phyloP scores from a whole-genome alignment of 2,888 invertebrate species.

The Drosophila maculinotata region DNA sequence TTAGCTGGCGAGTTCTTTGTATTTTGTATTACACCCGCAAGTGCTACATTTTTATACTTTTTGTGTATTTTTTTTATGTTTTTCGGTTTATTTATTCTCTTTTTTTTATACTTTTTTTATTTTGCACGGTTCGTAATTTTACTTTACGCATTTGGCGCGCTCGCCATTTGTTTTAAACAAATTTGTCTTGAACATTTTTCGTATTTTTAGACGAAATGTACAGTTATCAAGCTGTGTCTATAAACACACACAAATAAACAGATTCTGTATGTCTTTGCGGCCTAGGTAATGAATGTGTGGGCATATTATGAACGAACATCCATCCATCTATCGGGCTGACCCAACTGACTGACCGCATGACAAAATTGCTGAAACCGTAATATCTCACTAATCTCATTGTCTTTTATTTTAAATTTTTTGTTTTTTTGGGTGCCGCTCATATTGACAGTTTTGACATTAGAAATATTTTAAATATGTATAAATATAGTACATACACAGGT shows the following conservation, averaged over 20 bases:
- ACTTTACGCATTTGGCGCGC: conserved; percentile 45
- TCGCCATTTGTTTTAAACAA: conserved; percentile 68
- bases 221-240: conserved; percentile 58
- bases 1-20: conserved; percentile 16
- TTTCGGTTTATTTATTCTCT: conserved; percentile 19
- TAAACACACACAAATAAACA: conserved; percentile 15
- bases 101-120: conserved; percentile 21
- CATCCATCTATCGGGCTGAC: conserved; percentile 26
- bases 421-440: conserved; percentile 29
- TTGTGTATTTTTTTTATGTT: conserved; percentile 6
- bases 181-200: conserved; percentile 53
- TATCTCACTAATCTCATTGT: conserved; percentile 62
- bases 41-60: conserved; percentile 1
- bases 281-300: conserved; percentile 42
- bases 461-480: conserved; percentile 34
- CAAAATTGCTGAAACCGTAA: conserved; percentile 45
- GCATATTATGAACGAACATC: conserved; percentile 24
- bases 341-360: conserved; percentile 33
- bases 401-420: conserved; percentile 23
- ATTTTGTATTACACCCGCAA: conserved; percentile 28
- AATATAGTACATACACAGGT: conserved; percentile 9
- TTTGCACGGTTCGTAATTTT: conserved; percentile 18
- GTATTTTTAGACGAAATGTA: conserved; percentile 71
- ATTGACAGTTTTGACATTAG: conserved; percentile 76
- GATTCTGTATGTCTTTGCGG: too few species aligned